A percentile compares a stretch with the other conserved stretches of the same genome.
phyloP scores from a whole-genome alignment of 2,113 vertebrate genomes.

The Girardinichthys multiradiatus region DNA sequence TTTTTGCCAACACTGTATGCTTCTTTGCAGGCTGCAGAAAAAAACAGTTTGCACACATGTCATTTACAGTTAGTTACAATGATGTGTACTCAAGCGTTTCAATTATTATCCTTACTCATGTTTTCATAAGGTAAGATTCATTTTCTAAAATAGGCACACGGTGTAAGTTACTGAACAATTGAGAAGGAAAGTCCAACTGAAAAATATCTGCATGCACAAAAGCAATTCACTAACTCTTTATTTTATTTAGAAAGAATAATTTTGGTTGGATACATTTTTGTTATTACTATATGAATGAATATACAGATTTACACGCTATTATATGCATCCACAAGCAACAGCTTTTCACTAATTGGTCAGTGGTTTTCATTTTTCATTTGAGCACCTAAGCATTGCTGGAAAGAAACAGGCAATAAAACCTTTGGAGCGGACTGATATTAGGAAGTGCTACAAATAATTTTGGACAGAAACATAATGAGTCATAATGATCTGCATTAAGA shows the following conservation, averaged over 20 bases:
- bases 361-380: background rate
- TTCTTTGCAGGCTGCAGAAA: background rate
- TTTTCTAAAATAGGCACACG: background rate
- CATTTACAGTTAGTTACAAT: background rate
- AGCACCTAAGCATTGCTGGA: background rate
- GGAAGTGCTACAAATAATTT: background rate
- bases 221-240: background rate
- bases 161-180: too few species aligned
- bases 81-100: background rate
- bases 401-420: background rate
- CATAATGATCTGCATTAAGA: slow-evolving; percentile 37
- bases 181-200: background rate
- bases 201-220: background rate
- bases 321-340: background rate
- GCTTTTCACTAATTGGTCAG: background rate
- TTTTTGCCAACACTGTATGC: background rate
- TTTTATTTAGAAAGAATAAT: background rate
- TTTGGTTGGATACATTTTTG: too few species aligned
- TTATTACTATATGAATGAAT: background rate
- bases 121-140: background rate
- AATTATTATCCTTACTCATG: background rate
- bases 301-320: background rate
- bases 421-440: too few species aligned
- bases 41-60: background rate
- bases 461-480: slow-evolving; percentile 32